Evolutionary conservation across 2,888 invertebrate genomes (phyloP).

Genomic region (Nephrotoma appendiculata): DNA sequence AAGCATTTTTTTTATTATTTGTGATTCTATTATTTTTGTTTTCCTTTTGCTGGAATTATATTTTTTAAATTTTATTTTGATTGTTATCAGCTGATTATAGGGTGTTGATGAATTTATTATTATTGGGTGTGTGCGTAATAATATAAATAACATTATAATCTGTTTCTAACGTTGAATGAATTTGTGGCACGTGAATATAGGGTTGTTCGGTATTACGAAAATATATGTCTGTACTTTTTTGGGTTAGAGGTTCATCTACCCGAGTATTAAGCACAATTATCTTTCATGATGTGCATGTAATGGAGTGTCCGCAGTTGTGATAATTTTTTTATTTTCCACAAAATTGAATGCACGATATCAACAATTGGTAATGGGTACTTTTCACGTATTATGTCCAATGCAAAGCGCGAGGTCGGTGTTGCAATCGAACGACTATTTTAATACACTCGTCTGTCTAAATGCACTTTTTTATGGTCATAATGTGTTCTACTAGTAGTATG

Average conservation of each 20-base stretch:
- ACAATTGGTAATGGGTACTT: no score
- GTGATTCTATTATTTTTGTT: background rate
- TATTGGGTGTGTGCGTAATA: background rate
- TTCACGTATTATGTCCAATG: no score
- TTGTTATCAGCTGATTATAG: conserved; percentile 3
- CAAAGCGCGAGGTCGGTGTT: no score
- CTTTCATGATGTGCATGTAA: no score
- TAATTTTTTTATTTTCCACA: no score
- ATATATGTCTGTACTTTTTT: background rate
- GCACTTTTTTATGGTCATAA: no score
- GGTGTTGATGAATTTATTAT: background rate
- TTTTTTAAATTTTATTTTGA: background rate
- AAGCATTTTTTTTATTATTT: background rate
- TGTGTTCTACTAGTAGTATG: no score
- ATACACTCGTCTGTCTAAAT: no score
- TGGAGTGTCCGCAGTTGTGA: no score
- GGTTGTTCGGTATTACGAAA: background rate
- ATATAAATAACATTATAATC: background rate
- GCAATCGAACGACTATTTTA: no score
- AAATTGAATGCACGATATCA: no score
- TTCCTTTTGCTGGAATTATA: background rate
- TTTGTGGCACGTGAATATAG: background rate
- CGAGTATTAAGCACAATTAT: background rate
- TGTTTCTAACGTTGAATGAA: background rate
- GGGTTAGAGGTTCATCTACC: no score